Percentiles rank a stretch among this genome's conserved stretches.
Conservation (phyloP, 35 echinoderm and acorn worm genomes). For the Hemicentrotus pulcherrimus region DNA sequence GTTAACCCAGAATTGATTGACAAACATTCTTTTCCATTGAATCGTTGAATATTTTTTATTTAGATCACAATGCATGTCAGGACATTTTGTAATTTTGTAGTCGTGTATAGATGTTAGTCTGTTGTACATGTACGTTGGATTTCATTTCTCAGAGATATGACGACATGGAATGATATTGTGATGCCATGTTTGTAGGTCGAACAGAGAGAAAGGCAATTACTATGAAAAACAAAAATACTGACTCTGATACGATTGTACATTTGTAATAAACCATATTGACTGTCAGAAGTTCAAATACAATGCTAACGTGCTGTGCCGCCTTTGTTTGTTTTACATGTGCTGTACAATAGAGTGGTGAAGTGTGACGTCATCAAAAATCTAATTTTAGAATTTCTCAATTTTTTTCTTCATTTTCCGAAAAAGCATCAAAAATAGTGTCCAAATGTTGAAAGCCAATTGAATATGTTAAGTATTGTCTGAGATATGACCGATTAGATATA, state of each 20-base stretch:
- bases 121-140: background rate
- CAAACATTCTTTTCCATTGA: slow-evolving; percentile 4
- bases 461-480: no score
- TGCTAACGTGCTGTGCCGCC: background rate
- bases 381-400: no score
- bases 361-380: no score
- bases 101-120: background rate
- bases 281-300: background rate
- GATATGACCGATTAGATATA: no score
- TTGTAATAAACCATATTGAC: slow-evolving; percentile 19
- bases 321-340: background rate
- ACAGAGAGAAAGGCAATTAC: background rate
- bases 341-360: no score
- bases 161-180: background rate
- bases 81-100: slow-evolving; percentile 14
- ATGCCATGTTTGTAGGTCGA: slow-evolving; percentile 2
- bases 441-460: no score
- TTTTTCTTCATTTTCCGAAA: no score
- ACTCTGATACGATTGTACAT: slow-evolving; percentile 18
- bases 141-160: background rate
- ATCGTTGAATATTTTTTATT: background rate
- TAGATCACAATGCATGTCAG: background rate
- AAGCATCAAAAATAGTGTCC: no score
- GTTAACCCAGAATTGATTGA: background rate
- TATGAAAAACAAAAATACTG: slow-evolving; percentile 4